These are phyloP conservation scores for Agapostemon virescens DNA, from an alignment of 2,888 invertebrate genomes.

Conservation along the genomic window DNA sequence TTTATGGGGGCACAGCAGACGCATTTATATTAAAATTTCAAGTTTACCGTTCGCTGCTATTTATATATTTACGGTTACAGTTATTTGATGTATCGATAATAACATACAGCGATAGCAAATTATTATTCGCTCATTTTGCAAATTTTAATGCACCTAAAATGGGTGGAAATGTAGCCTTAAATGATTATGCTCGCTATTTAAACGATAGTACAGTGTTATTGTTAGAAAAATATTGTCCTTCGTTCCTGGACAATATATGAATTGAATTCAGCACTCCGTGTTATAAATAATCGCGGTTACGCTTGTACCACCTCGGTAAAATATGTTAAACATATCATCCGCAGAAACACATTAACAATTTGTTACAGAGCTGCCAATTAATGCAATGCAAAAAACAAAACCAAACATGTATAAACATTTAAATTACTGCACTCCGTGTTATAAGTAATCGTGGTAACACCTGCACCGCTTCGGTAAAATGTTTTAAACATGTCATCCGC, in stretches of 20 bases:
- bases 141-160: too few relatives aligned
- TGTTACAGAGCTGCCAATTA: not conserved
- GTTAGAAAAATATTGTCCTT: not conserved
- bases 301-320: not conserved
- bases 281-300: not conserved
- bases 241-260: too few relatives aligned
- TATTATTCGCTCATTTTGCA: not conserved
- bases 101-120: not conserved
- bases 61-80: not conserved
- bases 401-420: not conserved
- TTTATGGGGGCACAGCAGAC: constrained; percentile 65
- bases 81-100: not conserved
- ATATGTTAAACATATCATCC: not conserved
- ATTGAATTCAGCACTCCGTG: too few relatives aligned
- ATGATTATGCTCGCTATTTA: not conserved
- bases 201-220: not conserved
- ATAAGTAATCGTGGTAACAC: not conserved
- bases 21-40: constrained; percentile 17
- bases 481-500: not conserved
- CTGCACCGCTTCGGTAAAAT: not conserved
- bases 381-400: too few relatives aligned
- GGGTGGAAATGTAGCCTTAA: too few relatives aligned
- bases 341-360: not conserved
- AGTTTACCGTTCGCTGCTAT: not conserved
- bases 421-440: not conserved